phyloP scores from a whole-genome alignment of 1,140 invertebrate genomes.

The Macrobrachium nipponense region DNA sequence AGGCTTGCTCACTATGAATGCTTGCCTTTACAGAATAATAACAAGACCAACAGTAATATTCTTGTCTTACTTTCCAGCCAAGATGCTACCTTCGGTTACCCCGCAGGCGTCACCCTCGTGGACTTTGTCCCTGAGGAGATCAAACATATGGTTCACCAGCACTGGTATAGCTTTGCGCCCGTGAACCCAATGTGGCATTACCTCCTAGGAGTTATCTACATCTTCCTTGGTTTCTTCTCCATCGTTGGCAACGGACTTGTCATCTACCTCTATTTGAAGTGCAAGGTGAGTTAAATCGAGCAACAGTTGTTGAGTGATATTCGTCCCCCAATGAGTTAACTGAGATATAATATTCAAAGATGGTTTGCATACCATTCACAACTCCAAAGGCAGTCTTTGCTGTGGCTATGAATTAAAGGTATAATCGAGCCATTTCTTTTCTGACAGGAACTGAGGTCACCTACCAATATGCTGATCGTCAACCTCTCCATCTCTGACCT shows the following conservation, averaged over 20 bases:
- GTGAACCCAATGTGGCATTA: conserved; percentile 69
- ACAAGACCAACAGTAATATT: neutral
- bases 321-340: no score
- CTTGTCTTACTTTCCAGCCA: neutral
- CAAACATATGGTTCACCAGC: conserved; percentile 65
- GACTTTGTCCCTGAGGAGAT: conserved; percentile 65
- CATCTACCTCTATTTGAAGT: conserved; percentile 84
- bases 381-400: no score
- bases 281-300: conserved; percentile 67
- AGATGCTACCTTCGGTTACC: conserved; percentile 30
- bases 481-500: conserved; percentile 91
- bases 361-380: no score
- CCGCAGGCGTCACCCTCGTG: conserved; percentile 26
- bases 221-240: conserved; percentile 66
- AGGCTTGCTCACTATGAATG: neutral
- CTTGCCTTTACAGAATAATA: neutral
- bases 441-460: conserved; percentile 84
- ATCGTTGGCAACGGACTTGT: conserved; percentile 83
- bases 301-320: neutral
- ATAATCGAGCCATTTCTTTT: conserved; percentile 73
- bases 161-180: conserved; percentile 67
- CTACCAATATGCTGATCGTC: conserved; percentile 85
- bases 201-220: conserved; percentile 69
- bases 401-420: no score
- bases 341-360: no score